phyloP scores from a whole-genome alignment of 2,113 vertebrate genomes.

The Cottus gobio region DNA sequence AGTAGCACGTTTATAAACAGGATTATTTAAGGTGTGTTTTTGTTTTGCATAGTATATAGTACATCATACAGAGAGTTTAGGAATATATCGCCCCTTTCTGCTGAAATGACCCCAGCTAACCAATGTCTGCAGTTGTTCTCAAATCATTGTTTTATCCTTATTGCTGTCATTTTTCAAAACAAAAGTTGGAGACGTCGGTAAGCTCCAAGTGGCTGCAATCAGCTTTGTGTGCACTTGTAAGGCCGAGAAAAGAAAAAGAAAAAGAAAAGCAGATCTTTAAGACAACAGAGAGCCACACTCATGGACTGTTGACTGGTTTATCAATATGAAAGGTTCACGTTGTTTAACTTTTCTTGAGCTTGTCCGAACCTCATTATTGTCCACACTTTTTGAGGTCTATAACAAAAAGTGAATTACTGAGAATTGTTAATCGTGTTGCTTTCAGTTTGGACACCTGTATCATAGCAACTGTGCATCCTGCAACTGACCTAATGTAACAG shows the following conservation, averaged over 20 bases:
- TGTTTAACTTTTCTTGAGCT: not conserved
- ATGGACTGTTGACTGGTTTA: not conserved
- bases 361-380: not conserved
- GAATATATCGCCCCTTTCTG: not conserved
- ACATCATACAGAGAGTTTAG: not conserved
- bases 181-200: not conserved
- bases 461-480: not conserved
- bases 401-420: not conserved
- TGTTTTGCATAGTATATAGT: not conserved
- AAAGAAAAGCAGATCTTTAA: not conserved
- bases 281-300: not conserved
- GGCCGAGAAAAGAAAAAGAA: not conserved
- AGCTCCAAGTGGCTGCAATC: slow-evolving; percentile 1
- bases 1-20: not conserved
- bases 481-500: not conserved
- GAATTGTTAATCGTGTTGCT: slow-evolving; percentile 6
- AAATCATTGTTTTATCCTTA: not conserved
- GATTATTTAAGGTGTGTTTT: not conserved
- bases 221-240: not conserved
- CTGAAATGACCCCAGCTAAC: not conserved
- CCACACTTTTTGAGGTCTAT: not conserved
- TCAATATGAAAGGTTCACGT: not conserved
- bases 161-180: not conserved
- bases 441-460: not conserved
- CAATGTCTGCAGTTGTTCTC: not conserved